phyloP scores from a whole-genome alignment of 2,888 invertebrate genomes.

The Macaria liturata region DNA sequence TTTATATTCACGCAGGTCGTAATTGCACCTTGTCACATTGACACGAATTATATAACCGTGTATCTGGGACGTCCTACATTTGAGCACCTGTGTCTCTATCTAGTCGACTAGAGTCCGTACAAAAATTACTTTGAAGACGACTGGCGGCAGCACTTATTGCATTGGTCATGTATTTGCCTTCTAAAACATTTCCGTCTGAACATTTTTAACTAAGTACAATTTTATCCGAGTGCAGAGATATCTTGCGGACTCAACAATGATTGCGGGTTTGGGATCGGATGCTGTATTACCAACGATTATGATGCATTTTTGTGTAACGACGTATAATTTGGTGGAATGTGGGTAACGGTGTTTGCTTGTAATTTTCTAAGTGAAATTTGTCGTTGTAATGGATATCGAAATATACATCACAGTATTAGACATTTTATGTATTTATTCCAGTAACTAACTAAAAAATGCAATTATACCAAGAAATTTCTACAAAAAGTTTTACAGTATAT shows the following conservation, averaged over 20 bases:
- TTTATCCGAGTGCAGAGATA: no score
- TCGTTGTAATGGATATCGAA: not conserved
- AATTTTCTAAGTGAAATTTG: constrained; percentile 7
- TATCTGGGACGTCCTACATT: constrained; percentile 38
- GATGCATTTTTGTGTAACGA: constrained; percentile 16
- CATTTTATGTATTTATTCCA: no score
- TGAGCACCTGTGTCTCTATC: constrained; percentile 37
- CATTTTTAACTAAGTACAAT: no score
- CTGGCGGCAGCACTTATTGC: no score
- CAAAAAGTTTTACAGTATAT: no score
- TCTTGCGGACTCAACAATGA: constrained; percentile 19
- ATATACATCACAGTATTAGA: no score
- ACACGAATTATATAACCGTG: constrained; percentile 30
- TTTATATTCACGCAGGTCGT: not conserved
- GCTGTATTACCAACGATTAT: constrained; percentile 14
- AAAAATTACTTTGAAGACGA: no score
- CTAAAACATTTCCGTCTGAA: no score
- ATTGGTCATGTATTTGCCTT: no score
- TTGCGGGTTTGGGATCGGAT: constrained; percentile 9
- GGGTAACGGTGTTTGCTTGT: constrained; percentile 6
- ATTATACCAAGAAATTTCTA: no score
- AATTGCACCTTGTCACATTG: constrained; percentile 33
- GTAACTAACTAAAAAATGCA: no score
- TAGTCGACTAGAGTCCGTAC: no score
- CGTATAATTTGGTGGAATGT: constrained; percentile 7